Evolutionary conservation across 2,888 invertebrate species (phyloP).

Genomic region (Sesia bembeciformis): DNA sequence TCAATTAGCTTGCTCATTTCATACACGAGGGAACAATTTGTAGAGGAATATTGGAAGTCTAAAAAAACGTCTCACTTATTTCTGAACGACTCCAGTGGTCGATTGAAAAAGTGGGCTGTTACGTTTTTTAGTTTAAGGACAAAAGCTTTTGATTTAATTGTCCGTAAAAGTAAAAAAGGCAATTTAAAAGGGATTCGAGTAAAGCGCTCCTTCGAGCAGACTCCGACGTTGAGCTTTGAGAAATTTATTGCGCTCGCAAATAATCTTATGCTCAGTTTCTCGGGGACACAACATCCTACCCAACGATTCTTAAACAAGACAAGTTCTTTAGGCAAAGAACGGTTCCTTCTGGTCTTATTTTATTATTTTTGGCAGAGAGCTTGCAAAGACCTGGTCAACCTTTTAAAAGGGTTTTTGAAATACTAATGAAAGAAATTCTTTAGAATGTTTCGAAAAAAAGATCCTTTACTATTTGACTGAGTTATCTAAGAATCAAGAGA

Average conservation of each 20-base stretch:
- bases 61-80: neutral
- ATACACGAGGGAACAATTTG: neutral
- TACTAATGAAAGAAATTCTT: too few relatives aligned
- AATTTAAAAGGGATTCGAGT: constrained; percentile 29
- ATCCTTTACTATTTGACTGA: too few relatives aligned
- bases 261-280: constrained; percentile 29
- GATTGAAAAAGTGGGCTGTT: neutral
- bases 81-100: neutral
- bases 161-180: constrained; percentile 36
- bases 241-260: constrained; percentile 48
- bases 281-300: constrained; percentile 22
- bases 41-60: neutral
- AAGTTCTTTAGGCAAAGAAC: constrained; percentile 6
- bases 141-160: constrained; percentile 32
- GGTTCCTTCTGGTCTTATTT: too few relatives aligned
- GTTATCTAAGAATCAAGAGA: too few relatives aligned
- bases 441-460: too few relatives aligned
- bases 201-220: constrained; percentile 15
- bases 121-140: neutral
- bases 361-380: too few relatives aligned
- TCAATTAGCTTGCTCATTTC: neutral
- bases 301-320: constrained; percentile 19
- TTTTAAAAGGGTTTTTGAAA: too few relatives aligned
- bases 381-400: too few relatives aligned
- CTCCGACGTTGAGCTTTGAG: constrained; percentile 27